Evolutionary conservation across 2,888 invertebrate species (phyloP), one percentile per base, ranked within the genome.

Genomic region (Yponomeuta sedellus): DNA sequence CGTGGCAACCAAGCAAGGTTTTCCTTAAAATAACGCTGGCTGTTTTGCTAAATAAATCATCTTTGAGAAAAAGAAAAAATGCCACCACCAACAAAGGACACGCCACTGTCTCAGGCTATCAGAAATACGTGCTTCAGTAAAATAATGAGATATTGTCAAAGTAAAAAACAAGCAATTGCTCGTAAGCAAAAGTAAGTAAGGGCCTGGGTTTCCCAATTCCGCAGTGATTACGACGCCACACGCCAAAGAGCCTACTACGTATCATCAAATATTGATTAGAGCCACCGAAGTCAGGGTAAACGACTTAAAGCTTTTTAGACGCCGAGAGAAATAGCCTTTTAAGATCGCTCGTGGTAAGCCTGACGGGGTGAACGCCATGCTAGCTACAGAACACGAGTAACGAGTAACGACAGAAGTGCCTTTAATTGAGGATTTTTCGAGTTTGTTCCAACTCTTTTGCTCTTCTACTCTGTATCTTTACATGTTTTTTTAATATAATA

Each of bases 281-380:
- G n/a, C 22, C 56, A n/a, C 71, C 71, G 70, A 71, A 73, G 71
- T 71, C 72, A 66, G 39, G 64, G 69, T 75, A 77, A 76, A 64
- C 72, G 74, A 70, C 71, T 71, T 65, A 69, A 74, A 66, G 75
- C 75, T 78, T 78, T 77, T 79, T 76, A 71, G 71, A 65, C 67
- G 67, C 70, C 74, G 72, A 75, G 77, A 80, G 75, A 78, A 78
- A 80, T 79, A 74, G 74, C 70, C 73, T 79, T 79, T 78, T 79
- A 76, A 77, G 71, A 73, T 71, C 61, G 16, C 61, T 52, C 44
- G 44, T 6, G 64, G 39, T 44, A 40, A 16, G 20, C 19, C 44
- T 19, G 40, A 22, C 5, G 44, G 16, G 44, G 44, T 52, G 44
- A 52, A 52, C 16, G 44, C 44, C 16, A 52, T 52, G 16, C 8